A percentile compares a stretch with the other conserved stretches of the same genome.
phyloP scores from a whole-genome alignment of 2,113 vertebrate species.

The Triplophysa dalaica region DNA sequence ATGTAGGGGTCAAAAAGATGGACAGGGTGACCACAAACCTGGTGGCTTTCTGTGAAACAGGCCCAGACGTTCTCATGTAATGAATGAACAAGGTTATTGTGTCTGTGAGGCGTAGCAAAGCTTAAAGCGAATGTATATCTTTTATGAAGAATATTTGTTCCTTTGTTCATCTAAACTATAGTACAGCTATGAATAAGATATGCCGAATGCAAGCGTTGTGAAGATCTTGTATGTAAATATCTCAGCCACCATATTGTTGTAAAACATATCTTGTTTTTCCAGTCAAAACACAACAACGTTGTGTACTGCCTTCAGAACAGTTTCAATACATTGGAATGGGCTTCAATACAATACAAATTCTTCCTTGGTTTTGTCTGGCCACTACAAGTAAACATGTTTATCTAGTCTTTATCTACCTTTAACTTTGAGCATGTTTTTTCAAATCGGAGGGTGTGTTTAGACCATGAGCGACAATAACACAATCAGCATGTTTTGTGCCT shows the following conservation, averaged over 20 bases:
- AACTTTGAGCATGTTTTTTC: conserved; percentile 19
- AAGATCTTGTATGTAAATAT: neutral
- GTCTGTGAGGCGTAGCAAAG: neutral
- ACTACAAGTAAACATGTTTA: conserved; percentile 26
- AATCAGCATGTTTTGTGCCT: conserved; percentile 11
- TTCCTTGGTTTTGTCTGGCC: neutral
- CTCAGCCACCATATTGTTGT: too few species aligned
- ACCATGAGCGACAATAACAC: neutral
- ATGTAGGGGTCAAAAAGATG: conserved; percentile 39
- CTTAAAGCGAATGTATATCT: neutral
- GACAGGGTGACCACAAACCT: conserved; percentile 1
- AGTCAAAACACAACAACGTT: neutral
- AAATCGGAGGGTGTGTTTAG: neutral
- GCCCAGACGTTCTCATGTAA: neutral
- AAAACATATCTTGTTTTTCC: too few species aligned
- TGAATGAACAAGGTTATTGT: conserved; percentile 29
- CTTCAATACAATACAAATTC: too few species aligned
- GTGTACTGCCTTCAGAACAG: too few species aligned
- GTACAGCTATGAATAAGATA: neutral
- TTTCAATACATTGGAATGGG: too few species aligned
- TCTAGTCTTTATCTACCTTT: neutral
- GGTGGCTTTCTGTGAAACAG: conserved; percentile 29
- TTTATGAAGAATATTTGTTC: conserved; percentile 13
- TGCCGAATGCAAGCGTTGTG: neutral
- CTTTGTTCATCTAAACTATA: neutral